Evolutionary conservation across 2,113 vertebrate species (phyloP).

Genomic region (Andinoacara biseriatus): DNA sequence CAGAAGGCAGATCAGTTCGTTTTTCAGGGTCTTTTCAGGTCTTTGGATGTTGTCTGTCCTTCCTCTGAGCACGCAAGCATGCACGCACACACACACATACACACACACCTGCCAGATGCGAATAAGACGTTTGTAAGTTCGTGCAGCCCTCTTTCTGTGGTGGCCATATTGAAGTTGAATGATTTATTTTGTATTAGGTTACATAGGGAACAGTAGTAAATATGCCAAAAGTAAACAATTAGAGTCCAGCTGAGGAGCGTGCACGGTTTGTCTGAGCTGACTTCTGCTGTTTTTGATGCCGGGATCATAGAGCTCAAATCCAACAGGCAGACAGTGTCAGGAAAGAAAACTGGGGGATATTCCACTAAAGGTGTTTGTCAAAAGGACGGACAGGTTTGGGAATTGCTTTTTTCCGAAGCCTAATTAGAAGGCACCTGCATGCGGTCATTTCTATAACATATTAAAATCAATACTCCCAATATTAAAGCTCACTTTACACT

Average conservation of each 20-base stretch:
- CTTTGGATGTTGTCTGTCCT: neutral
- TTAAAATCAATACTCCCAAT: neutral
- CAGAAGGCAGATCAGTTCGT: neutral
- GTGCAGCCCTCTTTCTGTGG: neutral
- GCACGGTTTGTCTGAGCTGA: neutral
- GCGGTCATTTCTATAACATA: neutral
- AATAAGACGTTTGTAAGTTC: neutral
- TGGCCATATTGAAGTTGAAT: neutral
- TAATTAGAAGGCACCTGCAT: neutral
- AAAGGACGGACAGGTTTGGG: neutral
- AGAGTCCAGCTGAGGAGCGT: neutral
- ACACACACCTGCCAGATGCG: neutral
- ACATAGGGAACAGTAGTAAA: neutral
- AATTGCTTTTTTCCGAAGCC: neutral
- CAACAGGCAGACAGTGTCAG: neutral
- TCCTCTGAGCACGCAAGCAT: neutral
- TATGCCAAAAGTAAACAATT: neutral
- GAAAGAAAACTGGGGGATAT: neutral
- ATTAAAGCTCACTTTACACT: neutral
- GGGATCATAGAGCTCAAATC: neutral
- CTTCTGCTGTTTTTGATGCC: neutral
- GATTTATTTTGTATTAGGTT: neutral
- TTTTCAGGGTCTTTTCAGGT: conserved; percentile 8
- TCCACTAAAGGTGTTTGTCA: neutral
- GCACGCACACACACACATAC: neutral